phyloP scores from a whole-genome alignment of 2,113 vertebrate genomes.

The Chionomys nivalis region DNA sequence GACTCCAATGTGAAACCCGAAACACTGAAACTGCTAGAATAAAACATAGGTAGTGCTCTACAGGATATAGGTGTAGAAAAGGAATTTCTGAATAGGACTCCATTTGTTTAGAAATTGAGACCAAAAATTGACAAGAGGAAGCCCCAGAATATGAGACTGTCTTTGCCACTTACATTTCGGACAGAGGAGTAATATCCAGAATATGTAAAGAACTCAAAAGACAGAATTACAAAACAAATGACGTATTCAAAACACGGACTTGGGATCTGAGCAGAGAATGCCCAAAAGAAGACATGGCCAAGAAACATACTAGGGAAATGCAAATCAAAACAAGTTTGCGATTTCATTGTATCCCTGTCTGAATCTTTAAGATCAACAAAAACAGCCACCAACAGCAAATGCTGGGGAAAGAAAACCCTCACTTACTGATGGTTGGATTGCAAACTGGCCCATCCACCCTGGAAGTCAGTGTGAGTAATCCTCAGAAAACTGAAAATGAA shows the following conservation, averaged over 20 bases:
- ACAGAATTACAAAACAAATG: background rate
- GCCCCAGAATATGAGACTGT: background rate
- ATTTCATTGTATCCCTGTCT: background rate
- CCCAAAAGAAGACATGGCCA: background rate
- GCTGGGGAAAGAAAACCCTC: background rate
- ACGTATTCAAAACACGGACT: background rate
- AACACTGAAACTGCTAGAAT: background rate
- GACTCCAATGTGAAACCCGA: background rate
- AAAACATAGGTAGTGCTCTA: background rate
- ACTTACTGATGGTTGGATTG: background rate
- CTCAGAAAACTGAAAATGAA: background rate
- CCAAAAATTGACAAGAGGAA: background rate
- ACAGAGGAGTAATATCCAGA: background rate
- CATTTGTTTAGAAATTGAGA: background rate
- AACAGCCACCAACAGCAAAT: background rate
- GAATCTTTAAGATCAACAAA: background rate
- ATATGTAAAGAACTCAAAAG: background rate
- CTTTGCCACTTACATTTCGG: background rate
- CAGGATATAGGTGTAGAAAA: background rate
- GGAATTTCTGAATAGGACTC: background rate
- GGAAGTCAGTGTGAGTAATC: background rate
- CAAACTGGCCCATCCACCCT: background rate
- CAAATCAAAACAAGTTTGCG: background rate
- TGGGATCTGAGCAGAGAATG: background rate
- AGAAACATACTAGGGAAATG: background rate